These are phyloP conservation scores for Turritopsis dohrnii DNA, from an alignment of 30 jellyfish, hydroid and myxozoan genomes.

Conservation along the genomic window DNA sequence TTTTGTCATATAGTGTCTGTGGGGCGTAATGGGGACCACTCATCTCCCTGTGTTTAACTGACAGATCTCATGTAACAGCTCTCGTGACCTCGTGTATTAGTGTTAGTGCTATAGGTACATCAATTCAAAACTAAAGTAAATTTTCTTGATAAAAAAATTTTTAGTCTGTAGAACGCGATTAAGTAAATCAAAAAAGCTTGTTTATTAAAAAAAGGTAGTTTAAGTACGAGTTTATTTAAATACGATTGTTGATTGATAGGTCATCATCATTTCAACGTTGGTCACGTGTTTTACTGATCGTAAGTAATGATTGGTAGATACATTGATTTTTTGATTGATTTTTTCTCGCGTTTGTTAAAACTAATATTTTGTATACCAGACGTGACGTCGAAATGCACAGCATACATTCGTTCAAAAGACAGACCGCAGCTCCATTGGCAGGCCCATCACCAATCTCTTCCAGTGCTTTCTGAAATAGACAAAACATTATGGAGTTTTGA, in stretches of 20 bases:
- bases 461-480: not conserved
- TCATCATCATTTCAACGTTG: not conserved
- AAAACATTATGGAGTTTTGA: constrained; percentile 17
- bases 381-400: not conserved
- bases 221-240: too few relatives aligned
- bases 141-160: too few relatives aligned
- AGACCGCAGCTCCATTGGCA: not conserved
- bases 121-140: too few relatives aligned
- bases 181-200: too few relatives aligned
- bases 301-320: not conserved
- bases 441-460: not conserved
- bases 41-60: too few relatives aligned
- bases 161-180: too few relatives aligned
- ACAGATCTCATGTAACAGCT: too few relatives aligned
- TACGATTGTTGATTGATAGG: not conserved
- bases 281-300: not conserved
- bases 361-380: not conserved
- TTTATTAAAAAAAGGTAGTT: too few relatives aligned
- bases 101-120: too few relatives aligned
- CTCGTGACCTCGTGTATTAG: too few relatives aligned
- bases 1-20: too few relatives aligned
- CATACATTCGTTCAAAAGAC: not conserved
- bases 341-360: not conserved
- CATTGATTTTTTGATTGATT: not conserved
- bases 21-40: too few relatives aligned